A percentile compares a stretch with the other conserved stretches of the same genome.
Evolutionary conservation across 2,888 invertebrate genomes (phyloP).

Genomic region (Sesia apiformis): DNA sequence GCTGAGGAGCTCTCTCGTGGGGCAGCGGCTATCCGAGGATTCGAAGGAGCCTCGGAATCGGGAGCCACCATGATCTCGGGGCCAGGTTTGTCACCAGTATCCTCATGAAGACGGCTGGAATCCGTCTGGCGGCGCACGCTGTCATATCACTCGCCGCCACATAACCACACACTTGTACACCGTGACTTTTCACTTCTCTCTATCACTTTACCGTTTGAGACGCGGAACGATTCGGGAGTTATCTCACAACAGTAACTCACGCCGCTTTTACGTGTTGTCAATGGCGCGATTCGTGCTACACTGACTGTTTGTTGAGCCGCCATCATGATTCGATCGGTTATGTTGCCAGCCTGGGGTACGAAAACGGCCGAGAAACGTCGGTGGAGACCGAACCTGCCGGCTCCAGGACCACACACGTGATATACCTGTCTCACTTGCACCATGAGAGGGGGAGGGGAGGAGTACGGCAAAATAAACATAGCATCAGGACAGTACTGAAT

Average conservation of each 20-base stretch:
- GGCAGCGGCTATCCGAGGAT: slow-evolving; percentile 69
- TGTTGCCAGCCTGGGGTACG: slow-evolving; percentile 64
- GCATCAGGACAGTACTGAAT: neutral
- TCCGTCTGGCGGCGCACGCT: slow-evolving; percentile 73
- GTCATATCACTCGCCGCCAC: slow-evolving; percentile 75
- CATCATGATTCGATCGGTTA: slow-evolving; percentile 67
- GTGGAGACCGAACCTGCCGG: slow-evolving; percentile 38
- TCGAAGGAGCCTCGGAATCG: slow-evolving; percentile 74
- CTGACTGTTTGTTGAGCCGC: slow-evolving; percentile 72
- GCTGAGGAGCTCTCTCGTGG: slow-evolving; percentile 58
- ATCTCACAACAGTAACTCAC: slow-evolving; percentile 30
- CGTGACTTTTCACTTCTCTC: slow-evolving; percentile 62
- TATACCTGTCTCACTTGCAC: slow-evolving; percentile 35
- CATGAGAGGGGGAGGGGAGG: slow-evolving; percentile 29
- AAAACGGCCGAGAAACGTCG: slow-evolving; percentile 44
- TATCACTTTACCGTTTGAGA: slow-evolving; percentile 53
- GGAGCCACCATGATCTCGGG: slow-evolving; percentile 76
- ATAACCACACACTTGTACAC: slow-evolving; percentile 73
- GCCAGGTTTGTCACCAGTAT: slow-evolving; percentile 74
- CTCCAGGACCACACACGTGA: slow-evolving; percentile 66
- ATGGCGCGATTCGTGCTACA: slow-evolving; percentile 59
- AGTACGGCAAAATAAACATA: slow-evolving; percentile 9
- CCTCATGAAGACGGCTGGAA: slow-evolving; percentile 75
- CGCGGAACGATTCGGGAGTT: slow-evolving; percentile 55
- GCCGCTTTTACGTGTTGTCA: slow-evolving; percentile 42